Conservation (phyloP, 2,797 vertebrate species). For the Ispidina lecontei region DNA sequence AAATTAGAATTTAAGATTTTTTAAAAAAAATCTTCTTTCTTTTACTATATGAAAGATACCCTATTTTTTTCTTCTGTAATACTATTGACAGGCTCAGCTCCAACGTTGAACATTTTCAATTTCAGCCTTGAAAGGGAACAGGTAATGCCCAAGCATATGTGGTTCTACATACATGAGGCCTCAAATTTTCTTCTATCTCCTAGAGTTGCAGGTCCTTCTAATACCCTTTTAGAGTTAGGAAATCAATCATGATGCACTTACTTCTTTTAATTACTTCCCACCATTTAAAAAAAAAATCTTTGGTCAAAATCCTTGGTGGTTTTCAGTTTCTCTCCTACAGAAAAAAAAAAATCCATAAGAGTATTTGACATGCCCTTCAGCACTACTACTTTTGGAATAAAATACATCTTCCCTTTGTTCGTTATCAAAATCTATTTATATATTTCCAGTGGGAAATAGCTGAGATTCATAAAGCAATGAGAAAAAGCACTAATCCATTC, state of each 20-base stretch:
- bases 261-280: constrained; percentile 39
- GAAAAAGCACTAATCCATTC: constrained; percentile 37
- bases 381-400: constrained; percentile 25
- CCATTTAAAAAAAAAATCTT: not conserved
- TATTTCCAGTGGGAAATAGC: constrained; percentile 58
- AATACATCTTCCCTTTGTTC: constrained; percentile 46
- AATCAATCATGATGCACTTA: not conserved
- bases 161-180: not conserved
- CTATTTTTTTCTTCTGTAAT: not conserved
- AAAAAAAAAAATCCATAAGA: not conserved
- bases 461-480: constrained; percentile 9
- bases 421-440: constrained; percentile 50
- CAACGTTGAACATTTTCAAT: not conserved
- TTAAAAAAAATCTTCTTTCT: not conserved
- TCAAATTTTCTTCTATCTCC: not conserved
- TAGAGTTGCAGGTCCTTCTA: not conserved
- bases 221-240: not conserved
- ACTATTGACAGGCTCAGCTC: not conserved
- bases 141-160: not conserved
- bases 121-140: not conserved
- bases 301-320: constrained; percentile 8
- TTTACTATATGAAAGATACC: not conserved
- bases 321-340: not conserved
- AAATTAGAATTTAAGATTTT: not conserved
- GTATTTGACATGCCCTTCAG: constrained; percentile 50